Conservation (phyloP, 2,797 vertebrate genomes). For the Astyanax mexicanus region DNA sequence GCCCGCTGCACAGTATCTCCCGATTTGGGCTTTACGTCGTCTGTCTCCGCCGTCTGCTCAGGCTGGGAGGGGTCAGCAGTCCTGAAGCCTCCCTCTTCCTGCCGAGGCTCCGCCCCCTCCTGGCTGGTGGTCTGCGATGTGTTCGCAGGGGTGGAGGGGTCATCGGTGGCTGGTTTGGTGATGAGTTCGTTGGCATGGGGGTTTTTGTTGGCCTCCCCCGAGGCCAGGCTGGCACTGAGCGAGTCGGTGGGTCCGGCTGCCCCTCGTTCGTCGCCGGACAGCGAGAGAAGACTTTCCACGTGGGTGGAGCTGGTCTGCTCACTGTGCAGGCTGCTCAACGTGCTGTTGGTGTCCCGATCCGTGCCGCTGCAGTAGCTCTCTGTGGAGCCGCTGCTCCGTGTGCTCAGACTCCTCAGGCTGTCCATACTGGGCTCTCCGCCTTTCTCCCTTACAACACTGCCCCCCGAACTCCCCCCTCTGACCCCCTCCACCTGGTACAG, state of each 20-base stretch:
- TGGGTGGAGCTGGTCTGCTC: constrained; percentile 97
- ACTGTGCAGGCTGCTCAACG: constrained; percentile 95
- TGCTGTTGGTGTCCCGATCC: constrained; percentile 96
- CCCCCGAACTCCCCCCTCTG: constrained; percentile 69
- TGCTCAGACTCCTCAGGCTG: constrained; percentile 94
- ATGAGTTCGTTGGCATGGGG: constrained; percentile 95
- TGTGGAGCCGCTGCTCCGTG: constrained; percentile 93
- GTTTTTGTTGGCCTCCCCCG: constrained; percentile 97
- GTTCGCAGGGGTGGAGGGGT: constrained; percentile 56
- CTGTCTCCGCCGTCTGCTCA: constrained; percentile 80
- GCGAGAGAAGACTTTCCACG: constrained; percentile 92
- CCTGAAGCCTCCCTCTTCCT: constrained; percentile 61
- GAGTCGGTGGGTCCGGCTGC: constrained; percentile 71
- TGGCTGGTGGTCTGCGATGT: constrained; percentile 52
- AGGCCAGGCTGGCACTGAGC: constrained; percentile 79
- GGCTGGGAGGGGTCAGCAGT: constrained; percentile 53
- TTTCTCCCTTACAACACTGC: constrained; percentile 68
- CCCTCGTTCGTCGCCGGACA: constrained; percentile 83
- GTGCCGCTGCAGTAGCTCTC: constrained; percentile 98
- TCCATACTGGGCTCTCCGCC: constrained; percentile 90
- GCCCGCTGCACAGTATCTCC: constrained; percentile 87
- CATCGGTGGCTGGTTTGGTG: constrained; percentile 68
- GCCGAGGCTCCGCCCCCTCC: constrained; percentile 33
- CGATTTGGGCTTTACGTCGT: constrained; percentile 82
- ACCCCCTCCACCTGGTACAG: constrained; percentile 86